These are phyloP conservation scores for Papilio demoleus DNA, from an alignment of 2,888 invertebrate genomes.

Conservation along the genomic window DNA sequence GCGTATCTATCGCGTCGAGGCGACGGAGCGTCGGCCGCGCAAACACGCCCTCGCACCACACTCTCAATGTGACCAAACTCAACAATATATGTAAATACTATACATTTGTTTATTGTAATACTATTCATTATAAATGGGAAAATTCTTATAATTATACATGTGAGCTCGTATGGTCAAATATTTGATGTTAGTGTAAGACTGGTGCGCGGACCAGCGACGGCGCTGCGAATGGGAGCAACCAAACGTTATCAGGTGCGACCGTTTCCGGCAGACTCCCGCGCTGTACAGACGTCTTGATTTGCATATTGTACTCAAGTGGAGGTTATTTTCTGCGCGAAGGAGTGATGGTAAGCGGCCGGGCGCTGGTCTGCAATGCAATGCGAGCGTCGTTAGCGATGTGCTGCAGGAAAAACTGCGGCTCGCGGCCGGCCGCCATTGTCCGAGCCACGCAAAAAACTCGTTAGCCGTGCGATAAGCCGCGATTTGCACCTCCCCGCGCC, in stretches of 20 bases:
- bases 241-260: background rate
- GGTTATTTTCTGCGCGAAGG: background rate
- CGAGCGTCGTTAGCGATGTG: background rate
- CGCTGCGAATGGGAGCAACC: too few relatives aligned
- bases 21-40: background rate
- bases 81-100: background rate
- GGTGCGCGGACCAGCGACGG: background rate
- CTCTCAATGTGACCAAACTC: background rate
- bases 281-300: background rate
- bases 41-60: constrained; percentile 12
- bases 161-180: too few relatives aligned
- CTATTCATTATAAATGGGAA: background rate
- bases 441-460: constrained; percentile 31
- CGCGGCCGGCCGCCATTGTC: constrained; percentile 31
- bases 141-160: background rate
- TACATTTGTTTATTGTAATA: background rate
- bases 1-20: constrained; percentile 4
- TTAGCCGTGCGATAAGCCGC: constrained; percentile 21
- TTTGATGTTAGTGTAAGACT: background rate
- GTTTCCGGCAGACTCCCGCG: background rate
- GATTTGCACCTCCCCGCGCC: constrained; percentile 27
- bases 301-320: background rate
- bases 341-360: background rate
- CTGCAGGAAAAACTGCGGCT: background rate
- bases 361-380: background rate